A percentile compares a stretch with the other conserved stretches of the same genome.
These are phyloP conservation scores for Anguilla anguilla DNA, from an alignment of 2,797 vertebrate species.

Conservation along the genomic window DNA sequence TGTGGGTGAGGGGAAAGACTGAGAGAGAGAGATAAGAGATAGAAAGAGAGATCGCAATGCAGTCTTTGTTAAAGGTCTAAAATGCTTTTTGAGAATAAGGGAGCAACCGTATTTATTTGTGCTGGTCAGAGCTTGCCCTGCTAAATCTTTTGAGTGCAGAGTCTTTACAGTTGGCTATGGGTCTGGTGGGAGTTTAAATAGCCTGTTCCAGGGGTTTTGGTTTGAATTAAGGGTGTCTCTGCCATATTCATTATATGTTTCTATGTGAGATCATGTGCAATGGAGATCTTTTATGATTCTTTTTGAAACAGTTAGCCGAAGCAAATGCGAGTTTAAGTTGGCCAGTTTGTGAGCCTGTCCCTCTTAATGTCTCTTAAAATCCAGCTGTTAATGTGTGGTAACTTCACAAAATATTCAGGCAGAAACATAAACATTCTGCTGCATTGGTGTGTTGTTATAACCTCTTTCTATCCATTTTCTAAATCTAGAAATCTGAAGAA, in stretches of 20 bases:
- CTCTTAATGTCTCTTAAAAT: not conserved
- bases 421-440: not conserved
- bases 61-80: not conserved
- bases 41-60: not conserved
- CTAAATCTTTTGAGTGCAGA: not conserved
- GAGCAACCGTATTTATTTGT: not conserved
- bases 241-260: not conserved
- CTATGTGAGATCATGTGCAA: not conserved
- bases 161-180: not conserved
- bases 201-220: not conserved
- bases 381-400: not conserved
- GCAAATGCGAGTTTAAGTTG: not conserved
- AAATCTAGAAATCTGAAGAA: conserved; percentile 80
- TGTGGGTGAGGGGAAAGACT: too few relatives aligned
- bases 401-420: conserved; percentile 3
- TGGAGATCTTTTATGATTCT: not conserved
- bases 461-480: conserved; percentile 32
- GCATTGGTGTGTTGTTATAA: not conserved
- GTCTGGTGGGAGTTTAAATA: not conserved
- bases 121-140: not conserved
- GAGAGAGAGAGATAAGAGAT: not conserved
- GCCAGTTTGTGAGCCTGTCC: not conserved
- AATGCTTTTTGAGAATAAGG: not conserved
- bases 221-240: not conserved
- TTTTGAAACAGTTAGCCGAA: not conserved